Evolutionary conservation across 2,113 vertebrate genomes (phyloP), one percentile per base, ranked within the genome.

Genomic region (Leiothrix lutea): DNA sequence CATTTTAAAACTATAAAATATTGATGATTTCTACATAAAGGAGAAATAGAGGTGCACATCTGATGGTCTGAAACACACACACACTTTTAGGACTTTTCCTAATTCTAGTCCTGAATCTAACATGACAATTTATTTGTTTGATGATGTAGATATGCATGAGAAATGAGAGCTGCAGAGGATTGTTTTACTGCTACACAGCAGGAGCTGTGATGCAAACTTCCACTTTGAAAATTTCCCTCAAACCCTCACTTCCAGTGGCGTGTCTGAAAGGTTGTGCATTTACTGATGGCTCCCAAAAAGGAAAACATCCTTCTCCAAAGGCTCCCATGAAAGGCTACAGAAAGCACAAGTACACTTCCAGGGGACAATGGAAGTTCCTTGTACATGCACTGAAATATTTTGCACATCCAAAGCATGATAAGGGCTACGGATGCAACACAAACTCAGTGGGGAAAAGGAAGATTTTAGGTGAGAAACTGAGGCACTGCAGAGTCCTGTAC

Each of bases 181-280:
- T 12, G 0, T 40, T 40, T 80, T 38, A 42, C 12, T 29, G 21
- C 53, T 66, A 3, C 20, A 22, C 6, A 74, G 24, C 14, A 54
- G 17, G 51, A 60, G 7, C 9, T 54, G 16, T 3, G 33, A 64
- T 8, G 44, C 6, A 56, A 85, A 42, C 1, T 22, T 44, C 22
- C 2, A 5, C 3, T 86, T 80, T 51, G 16, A 25, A 51, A 72
- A 21, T 23, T 60, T 58, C 17, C 21, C 11, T 71, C 60, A 56
- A 58, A 21, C 17, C 19, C 8, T 28, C 11, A 7, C 15, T 53
- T 58, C 45, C 15, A 23, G 5, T 10, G 26, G 12, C 5, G 6
- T 12, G 31, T 14, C 29, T 61, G 44, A 67, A 88, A 57, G 11
- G 12, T 31, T 2, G 0, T 1, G 0, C 8, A 8, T 7, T 2